Evolutionary conservation across 2,113 vertebrate species (phyloP).

Genomic region (Oxygymnocypris stewartii): DNA sequence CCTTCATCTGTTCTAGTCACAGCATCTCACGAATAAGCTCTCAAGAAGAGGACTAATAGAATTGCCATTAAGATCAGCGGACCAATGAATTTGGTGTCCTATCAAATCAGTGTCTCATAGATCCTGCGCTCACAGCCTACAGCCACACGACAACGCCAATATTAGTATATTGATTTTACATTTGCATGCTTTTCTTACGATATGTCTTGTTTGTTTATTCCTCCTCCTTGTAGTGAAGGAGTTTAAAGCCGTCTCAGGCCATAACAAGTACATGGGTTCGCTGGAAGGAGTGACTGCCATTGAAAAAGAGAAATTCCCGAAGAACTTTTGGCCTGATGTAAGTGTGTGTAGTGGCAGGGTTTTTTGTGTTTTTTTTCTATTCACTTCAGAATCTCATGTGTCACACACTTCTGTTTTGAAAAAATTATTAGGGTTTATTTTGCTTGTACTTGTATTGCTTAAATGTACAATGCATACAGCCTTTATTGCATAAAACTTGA

Average conservation of each 20-base stretch:
- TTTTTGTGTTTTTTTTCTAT: neutral
- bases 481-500: neutral
- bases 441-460: neutral
- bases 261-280: conserved; percentile 68
- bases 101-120: conserved; percentile 76
- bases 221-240: conserved; percentile 66
- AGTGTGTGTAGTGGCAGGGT: conserved; percentile 57
- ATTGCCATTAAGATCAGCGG: conserved; percentile 75
- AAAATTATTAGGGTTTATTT: neutral
- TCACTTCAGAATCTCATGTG: neutral
- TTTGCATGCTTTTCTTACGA: conserved; percentile 71
- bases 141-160: conserved; percentile 70
- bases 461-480: neutral
- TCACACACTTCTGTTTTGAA: neutral
- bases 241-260: conserved; percentile 72
- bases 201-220: conserved; percentile 40
- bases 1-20: conserved; percentile 71
- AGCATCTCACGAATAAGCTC: conserved; percentile 73
- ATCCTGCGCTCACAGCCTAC: conserved; percentile 65
- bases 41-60: conserved; percentile 74
- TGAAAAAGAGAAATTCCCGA: conserved; percentile 80
- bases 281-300: conserved; percentile 71
- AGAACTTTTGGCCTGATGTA: conserved; percentile 79
- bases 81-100: conserved; percentile 65
- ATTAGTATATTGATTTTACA: conserved; percentile 79